A percentile compares a stretch with the other conserved stretches of the same genome.
Conservation (phyloP, 2,888 invertebrate genomes). For the Dexiosoma caninum region DNA sequence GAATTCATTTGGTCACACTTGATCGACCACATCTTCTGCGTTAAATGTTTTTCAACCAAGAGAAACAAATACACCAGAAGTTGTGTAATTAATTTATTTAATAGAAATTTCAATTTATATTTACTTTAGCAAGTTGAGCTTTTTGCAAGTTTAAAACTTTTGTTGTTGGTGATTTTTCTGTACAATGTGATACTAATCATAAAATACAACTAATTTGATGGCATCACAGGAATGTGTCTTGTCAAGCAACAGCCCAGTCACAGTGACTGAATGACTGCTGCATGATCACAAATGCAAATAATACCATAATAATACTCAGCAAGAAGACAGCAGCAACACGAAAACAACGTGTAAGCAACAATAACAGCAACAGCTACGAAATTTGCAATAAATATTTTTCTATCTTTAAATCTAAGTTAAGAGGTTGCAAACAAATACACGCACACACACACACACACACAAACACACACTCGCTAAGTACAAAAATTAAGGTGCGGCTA, state of each 20-base stretch:
- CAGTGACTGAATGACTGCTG: slow-evolving; percentile 28
- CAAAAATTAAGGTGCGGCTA: slow-evolving; percentile 56
- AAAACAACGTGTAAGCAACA: slow-evolving; percentile 27
- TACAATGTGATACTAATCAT: slow-evolving; percentile 47
- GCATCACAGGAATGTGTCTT: slow-evolving; percentile 55
- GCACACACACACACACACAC: too few species aligned
- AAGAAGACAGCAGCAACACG: slow-evolving; percentile 21
- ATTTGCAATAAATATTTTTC: slow-evolving; percentile 57
- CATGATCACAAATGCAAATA: slow-evolving; percentile 59
- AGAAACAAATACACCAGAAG: background rate
- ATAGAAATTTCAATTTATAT: slow-evolving; percentile 42
- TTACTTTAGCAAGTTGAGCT: slow-evolving; percentile 26
- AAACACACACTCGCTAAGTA: background rate
- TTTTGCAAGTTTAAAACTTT: background rate
- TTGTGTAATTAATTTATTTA: slow-evolving; percentile 43
- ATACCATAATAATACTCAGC: slow-evolving; percentile 51
- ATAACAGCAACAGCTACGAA: slow-evolving; percentile 30
- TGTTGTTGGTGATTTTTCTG: background rate
- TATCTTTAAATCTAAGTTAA: slow-evolving; percentile 61
- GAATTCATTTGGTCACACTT: slow-evolving; percentile 14
- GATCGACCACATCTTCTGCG: background rate
- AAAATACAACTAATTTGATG: slow-evolving; percentile 60
- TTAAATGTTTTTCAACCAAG: background rate
- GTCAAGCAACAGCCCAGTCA: slow-evolving; percentile 33
- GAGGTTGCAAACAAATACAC: slow-evolving; percentile 54